Evolutionary conservation across 2,113 vertebrate species (phyloP).

Genomic region (Panthera leo): DNA sequence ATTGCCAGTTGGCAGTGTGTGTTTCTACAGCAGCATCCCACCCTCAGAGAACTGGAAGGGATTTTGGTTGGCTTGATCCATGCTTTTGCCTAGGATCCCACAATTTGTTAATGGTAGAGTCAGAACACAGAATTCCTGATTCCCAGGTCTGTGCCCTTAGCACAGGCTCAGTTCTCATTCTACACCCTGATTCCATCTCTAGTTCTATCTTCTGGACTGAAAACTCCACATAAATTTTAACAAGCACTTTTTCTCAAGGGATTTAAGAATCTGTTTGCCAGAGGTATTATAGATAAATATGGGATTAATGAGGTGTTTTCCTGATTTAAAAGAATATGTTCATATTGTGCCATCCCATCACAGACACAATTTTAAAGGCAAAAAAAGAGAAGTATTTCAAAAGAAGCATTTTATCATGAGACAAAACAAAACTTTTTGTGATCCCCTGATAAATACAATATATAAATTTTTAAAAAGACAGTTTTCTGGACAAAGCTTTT

Average conservation of each 20-base stretch:
- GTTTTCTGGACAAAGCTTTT: not conserved
- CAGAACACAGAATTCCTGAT: not conserved
- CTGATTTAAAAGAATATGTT: conserved; percentile 3
- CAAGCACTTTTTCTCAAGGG: not conserved
- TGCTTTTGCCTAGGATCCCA: not conserved
- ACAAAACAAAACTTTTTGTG: not conserved
- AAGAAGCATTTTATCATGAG: not conserved
- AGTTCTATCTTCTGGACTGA: not conserved
- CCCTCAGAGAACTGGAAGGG: not conserved
- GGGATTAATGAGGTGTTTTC: not conserved
- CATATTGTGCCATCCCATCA: not conserved
- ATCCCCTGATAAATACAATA: not conserved
- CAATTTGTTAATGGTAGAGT: not conserved
- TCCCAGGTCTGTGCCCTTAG: not conserved
- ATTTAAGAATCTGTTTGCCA: conserved; percentile 32
- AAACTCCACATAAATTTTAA: not conserved
- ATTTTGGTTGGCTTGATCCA: not conserved
- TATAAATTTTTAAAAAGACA: not conserved
- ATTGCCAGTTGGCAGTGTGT: not conserved
- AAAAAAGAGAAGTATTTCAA: not conserved
- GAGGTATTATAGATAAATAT: not conserved
- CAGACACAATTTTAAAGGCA: not conserved
- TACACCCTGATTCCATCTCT: not conserved
- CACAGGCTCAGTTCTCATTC: not conserved
- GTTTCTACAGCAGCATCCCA: not conserved